Conservation (phyloP, 53 echinoderm and acorn worm species). For the Temnopleurus reevesii region DNA sequence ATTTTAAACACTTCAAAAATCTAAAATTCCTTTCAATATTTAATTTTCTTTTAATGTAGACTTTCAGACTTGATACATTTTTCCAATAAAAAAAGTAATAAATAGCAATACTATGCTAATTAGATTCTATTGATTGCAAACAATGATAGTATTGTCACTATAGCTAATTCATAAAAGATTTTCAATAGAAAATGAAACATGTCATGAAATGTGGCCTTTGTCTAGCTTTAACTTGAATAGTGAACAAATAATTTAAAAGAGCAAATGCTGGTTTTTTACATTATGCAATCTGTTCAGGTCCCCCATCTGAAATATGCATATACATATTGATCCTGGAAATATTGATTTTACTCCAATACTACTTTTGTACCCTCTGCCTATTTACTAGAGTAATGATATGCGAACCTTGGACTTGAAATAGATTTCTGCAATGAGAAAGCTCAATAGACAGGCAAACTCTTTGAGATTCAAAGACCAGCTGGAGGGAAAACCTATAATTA, state of each 20-base stretch:
- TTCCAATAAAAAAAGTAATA: too few species aligned
- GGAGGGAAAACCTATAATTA: background rate
- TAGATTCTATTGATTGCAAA: too few species aligned
- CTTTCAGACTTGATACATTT: too few species aligned
- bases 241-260: background rate
- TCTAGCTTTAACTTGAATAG: background rate
- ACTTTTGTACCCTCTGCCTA: background rate
- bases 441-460: background rate
- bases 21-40: too few species aligned
- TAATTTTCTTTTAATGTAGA: too few species aligned
- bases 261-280: background rate
- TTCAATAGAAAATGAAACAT: too few species aligned
- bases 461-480: background rate
- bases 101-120: too few species aligned
- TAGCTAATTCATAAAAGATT: too few species aligned
- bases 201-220: too few species aligned
- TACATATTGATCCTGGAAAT: slow-evolving; percentile 27
- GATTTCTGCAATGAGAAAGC: background rate
- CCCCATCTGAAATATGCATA: background rate
- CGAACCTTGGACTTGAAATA: slow-evolving; percentile 32
- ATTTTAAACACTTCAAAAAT: too few species aligned
- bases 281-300: slow-evolving; percentile 5
- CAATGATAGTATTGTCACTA: too few species aligned
- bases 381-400: slow-evolving; percentile 9
- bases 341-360: slow-evolving; percentile 9